Conservation (phyloP, 2,113 vertebrate genomes). For the Silurus glanis region DNA sequence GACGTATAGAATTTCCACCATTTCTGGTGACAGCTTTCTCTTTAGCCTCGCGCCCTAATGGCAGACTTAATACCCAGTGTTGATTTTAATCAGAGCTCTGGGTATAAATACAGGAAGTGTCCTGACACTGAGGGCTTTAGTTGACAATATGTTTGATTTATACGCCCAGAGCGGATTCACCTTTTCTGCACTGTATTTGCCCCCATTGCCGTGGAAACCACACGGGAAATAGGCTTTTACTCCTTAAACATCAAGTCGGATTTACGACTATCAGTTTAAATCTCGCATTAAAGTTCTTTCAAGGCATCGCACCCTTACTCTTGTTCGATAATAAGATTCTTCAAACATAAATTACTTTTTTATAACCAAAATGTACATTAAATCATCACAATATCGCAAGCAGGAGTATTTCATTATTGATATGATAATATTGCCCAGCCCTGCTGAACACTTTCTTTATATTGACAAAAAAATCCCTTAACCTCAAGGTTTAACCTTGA, state of each 20-base stretch:
- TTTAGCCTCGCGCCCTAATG: conserved; percentile 17
- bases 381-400: neutral
- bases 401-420: neutral
- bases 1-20: conserved; percentile 34
- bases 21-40: conserved; percentile 22
- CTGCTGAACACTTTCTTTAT: neutral
- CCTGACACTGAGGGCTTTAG: conserved; percentile 18
- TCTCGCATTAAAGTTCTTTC: neutral
- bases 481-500: neutral
- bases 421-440: neutral
- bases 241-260: neutral
- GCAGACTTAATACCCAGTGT: conserved; percentile 27
- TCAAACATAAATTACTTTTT: neutral
- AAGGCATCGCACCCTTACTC: neutral
- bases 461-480: too few relatives aligned
- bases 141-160: conserved; percentile 45
- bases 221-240: neutral
- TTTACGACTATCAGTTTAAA: neutral
- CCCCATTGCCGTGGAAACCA: conserved; percentile 28
- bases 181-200: conserved; percentile 43
- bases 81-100: conserved; percentile 40
- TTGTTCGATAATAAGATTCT: too few relatives aligned
- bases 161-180: conserved; percentile 29
- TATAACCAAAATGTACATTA: neutral
- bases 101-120: conserved; percentile 47